Base-by-base conservation (phyloP, 1,140 invertebrate species). In the Neodiprion lecontei region DNA sequence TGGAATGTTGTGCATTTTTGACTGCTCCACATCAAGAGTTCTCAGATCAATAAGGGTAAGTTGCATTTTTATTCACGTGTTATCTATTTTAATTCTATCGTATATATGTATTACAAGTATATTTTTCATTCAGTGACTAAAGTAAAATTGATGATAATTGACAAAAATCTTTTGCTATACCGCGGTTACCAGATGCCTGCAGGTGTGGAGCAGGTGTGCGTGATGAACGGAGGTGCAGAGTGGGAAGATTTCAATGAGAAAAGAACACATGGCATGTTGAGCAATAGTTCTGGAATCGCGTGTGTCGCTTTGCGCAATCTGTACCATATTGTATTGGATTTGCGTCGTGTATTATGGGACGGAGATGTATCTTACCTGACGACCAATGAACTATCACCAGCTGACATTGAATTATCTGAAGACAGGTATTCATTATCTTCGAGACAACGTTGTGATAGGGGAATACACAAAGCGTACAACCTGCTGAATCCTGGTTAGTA, bases 281-380 rank as follows among this genome's bases (percentile, higher is more conserved):
- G 75, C 68, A 80, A 81, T 47, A 84, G 83, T 77, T 79, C 72
- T 72, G 88, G 88, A 23, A 77, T 88, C 50, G 83, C 82, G 47
- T 89, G 84, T 76, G 80, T 84, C 67, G 84, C 84, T 67, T 79
- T 89, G 66, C 79, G 85, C 17, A 87, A 88, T 79, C 83, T 89
- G 49, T 77, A 86, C 72, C 84, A 88, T 69, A 72, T 88, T 0
- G 79, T 89, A 17, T 80, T 89, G 40, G 88, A 89, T 78, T 77
- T 88, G 48, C 81, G 81, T 69, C 81, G 85, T 74, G 71, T 72
- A 14, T 73, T 77, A 0, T 89, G 88, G 88, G 80, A 85, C 40
- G 73, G 74, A 48, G 48, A 70, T 7, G 73, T 74, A 75, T 74
- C 67, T 11, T 78, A 72, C 48, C 7, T 75, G 53, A 7, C 80